phyloP scores from a whole-genome alignment of 2,888 invertebrate genomes.

The Chymomyza caudatula region DNA sequence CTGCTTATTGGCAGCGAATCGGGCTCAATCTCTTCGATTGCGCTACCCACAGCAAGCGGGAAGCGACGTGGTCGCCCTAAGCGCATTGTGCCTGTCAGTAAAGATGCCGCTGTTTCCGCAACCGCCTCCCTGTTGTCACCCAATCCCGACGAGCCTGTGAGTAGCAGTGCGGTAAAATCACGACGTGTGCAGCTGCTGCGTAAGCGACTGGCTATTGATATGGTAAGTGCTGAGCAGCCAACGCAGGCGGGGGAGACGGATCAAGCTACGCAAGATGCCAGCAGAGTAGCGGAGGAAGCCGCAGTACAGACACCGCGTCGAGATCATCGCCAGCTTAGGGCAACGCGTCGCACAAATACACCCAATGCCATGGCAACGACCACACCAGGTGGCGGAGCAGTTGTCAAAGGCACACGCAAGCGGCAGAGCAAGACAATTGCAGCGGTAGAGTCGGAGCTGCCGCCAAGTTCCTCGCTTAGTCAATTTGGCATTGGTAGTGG shows the following conservation, averaged over 20 bases:
- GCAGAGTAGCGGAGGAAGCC: slow-evolving; percentile 25
- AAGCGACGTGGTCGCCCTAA: slow-evolving; percentile 79
- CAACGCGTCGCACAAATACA: slow-evolving; percentile 67
- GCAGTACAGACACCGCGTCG: slow-evolving; percentile 42
- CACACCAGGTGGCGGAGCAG: not conserved
- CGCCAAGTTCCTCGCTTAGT: slow-evolving; percentile 19
- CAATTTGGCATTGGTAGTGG: slow-evolving; percentile 27
- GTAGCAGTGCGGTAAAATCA: slow-evolving; percentile 57
- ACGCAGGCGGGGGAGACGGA: slow-evolving; percentile 19
- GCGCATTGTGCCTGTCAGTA: slow-evolving; percentile 56
- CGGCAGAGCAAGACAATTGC: slow-evolving; percentile 30
- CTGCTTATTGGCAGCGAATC: not conserved
- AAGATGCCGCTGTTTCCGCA: not conserved
- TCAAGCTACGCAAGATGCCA: not conserved
- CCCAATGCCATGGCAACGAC: slow-evolving; percentile 34
- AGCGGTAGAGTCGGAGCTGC: not conserved
- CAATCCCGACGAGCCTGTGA: slow-evolving; percentile 11
- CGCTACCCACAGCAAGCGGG: slow-evolving; percentile 22
- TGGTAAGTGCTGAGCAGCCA: slow-evolving; percentile 69
- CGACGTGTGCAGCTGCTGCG: slow-evolving; percentile 74
- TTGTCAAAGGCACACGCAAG: slow-evolving; percentile 23
- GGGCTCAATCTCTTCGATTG: not conserved
- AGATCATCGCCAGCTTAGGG: slow-evolving; percentile 65
- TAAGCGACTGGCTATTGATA: slow-evolving; percentile 75
- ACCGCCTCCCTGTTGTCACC: too few relatives aligned